phyloP scores from a whole-genome alignment of 2,113 vertebrate genomes.

The Tyto alba region DNA sequence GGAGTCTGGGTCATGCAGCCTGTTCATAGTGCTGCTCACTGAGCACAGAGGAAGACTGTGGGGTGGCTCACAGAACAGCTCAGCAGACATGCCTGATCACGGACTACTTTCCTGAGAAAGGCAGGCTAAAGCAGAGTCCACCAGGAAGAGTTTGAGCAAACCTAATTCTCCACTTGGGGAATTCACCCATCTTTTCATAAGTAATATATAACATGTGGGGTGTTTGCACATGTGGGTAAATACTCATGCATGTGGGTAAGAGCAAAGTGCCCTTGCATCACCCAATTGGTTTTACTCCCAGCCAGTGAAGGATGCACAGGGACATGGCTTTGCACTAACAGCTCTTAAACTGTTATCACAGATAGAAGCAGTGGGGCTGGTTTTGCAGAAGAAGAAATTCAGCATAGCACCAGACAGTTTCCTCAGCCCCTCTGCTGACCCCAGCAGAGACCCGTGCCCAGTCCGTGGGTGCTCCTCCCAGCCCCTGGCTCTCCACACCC shows the following conservation, averaged over 20 bases:
- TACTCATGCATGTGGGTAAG: background rate
- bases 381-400: background rate
- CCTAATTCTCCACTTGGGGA: background rate
- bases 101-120: background rate
- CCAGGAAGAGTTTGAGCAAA: background rate
- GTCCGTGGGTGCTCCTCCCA: background rate
- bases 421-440: background rate
- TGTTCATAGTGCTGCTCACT: background rate
- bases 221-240: background rate
- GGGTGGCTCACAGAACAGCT: background rate
- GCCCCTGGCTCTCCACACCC: background rate
- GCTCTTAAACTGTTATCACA: background rate
- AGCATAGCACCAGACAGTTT: background rate
- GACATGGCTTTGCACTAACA: background rate
- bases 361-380: background rate
- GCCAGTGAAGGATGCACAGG: background rate
- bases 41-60: background rate
- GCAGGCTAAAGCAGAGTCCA: background rate
- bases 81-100: background rate
- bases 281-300: background rate
- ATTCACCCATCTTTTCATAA: background rate
- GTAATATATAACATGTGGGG: background rate
- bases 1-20: background rate
- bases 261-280: background rate
- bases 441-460: background rate